Conservation (phyloP, 2,797 vertebrate species). For the Onychomys leucogaster region DNA sequence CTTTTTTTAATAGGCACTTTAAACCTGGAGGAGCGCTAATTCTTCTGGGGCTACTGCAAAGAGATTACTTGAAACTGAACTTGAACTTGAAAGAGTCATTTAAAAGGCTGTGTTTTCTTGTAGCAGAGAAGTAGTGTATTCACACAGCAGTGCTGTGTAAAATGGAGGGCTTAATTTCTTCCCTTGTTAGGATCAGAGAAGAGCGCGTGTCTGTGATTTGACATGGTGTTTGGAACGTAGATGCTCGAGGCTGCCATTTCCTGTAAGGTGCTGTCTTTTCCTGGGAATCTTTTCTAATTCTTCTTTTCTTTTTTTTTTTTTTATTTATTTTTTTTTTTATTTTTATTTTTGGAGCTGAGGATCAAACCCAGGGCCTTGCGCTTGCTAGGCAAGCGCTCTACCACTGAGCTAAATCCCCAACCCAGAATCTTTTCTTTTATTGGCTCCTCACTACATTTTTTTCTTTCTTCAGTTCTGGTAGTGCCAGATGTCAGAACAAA, state of each 20-base stretch:
- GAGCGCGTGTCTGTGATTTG: neutral
- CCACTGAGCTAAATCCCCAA: too few relatives aligned
- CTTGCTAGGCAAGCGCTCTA: too few relatives aligned
- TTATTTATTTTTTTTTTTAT: neutral
- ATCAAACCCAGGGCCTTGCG: too few relatives aligned
- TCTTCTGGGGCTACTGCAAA: conserved; percentile 83
- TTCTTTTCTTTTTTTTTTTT: neutral
- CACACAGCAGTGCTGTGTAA: conserved; percentile 14
- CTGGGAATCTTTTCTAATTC: neutral
- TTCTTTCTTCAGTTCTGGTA: neutral
- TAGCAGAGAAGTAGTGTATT: conserved; percentile 39
- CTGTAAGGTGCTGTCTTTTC: conserved; percentile 35
- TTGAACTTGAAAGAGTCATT: conserved; percentile 78
- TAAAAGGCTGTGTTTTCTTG: conserved; percentile 73
- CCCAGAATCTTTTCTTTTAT: neutral
- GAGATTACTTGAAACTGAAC: conserved; percentile 84
- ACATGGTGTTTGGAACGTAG: neutral
- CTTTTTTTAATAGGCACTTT: conserved; percentile 77
- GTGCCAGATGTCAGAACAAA: neutral
- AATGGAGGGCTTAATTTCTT: conserved; percentile 2
- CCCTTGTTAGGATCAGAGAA: neutral
- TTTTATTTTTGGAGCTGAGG: too few relatives aligned
- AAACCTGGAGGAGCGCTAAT: conserved; percentile 80
- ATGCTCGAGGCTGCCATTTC: neutral
- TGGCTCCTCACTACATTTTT: neutral